Evolutionary conservation across 2,888 invertebrate genomes (phyloP).

Genomic region (Dryocosmus kuriphilus): DNA sequence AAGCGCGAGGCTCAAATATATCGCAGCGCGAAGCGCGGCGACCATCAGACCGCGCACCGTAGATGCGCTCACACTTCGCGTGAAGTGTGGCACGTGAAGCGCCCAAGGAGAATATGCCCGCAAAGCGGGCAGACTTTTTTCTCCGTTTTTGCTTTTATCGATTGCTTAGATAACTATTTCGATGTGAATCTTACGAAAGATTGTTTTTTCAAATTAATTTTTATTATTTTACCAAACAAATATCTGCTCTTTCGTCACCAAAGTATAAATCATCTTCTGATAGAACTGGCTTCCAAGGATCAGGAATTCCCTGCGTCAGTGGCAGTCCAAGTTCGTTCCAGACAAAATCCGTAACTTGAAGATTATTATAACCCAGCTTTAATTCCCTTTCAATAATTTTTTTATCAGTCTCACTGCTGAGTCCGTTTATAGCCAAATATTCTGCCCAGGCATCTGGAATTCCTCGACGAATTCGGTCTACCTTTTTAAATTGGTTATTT

Average conservation of each 20-base stretch:
- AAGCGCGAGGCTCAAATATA: no score
- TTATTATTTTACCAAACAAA: constrained; percentile 31
- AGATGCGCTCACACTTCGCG: no score
- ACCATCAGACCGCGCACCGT: no score
- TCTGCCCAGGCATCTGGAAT: constrained; percentile 65
- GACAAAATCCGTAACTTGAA: constrained; percentile 54
- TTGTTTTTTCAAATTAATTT: no score
- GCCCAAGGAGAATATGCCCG: no score
- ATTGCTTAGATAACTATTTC: no score
- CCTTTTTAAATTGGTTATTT: background rate
- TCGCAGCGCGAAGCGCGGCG: no score
- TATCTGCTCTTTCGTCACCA: background rate
- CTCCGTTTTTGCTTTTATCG: no score
- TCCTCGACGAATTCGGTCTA: constrained; percentile 45
- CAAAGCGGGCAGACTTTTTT: no score
- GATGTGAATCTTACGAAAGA: no score
- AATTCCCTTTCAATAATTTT: constrained; percentile 40
- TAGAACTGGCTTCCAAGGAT: constrained; percentile 59
- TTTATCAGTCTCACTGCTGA: constrained; percentile 41
- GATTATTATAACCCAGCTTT: constrained; percentile 48
- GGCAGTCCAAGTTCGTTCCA: constrained; percentile 57
- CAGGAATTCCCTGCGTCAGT: constrained; percentile 64
- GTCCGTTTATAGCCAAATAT: constrained; percentile 52
- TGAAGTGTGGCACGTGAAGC: no score
- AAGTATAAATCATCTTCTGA: background rate